Evolutionary conservation across 1,140 invertebrate genomes (phyloP).

Genomic region (Tyrophagus putrescentiae): DNA sequence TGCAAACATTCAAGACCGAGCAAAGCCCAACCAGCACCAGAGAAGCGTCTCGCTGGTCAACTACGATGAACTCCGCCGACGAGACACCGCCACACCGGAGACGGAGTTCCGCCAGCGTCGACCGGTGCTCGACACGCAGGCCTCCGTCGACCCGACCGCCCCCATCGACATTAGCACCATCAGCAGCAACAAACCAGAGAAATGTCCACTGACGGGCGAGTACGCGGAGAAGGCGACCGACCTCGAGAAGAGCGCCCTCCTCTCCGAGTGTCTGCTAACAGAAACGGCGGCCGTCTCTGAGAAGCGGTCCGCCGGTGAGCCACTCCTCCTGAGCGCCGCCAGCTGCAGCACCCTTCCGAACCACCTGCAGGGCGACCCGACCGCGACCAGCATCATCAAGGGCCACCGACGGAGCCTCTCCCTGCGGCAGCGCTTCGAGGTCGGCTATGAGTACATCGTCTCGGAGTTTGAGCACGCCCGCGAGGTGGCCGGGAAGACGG

Average conservation of each 20-base stretch:
- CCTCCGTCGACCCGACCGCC: background rate
- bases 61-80: background rate
- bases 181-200: background rate
- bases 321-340: too few relatives aligned
- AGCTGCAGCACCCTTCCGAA: background rate
- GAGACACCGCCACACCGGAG: background rate
- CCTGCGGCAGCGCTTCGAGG: slow-evolving; percentile 11
- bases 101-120: slow-evolving; percentile 4
- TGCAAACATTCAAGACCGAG: slow-evolving; percentile 2
- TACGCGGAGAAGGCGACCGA: background rate
- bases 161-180: background rate
- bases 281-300: background rate
- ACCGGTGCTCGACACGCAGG: background rate
- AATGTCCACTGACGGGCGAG: too few relatives aligned
- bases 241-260: background rate
- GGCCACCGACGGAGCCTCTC: slow-evolving; percentile 6
- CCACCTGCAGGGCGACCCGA: background rate
- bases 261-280: background rate
- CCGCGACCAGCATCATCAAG: background rate
- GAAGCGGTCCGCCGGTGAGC: background rate
- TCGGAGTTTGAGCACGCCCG: slow-evolving; percentile 10
- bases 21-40: background rate
- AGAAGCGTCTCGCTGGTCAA: background rate
- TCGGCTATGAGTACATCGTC: background rate
- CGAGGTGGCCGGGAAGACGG: slow-evolving; percentile 4